Evolutionary conservation across 2,888 invertebrate genomes (phyloP), one percentile per base, ranked within the genome.

Genomic region (Ormyrus nitidulus): DNA sequence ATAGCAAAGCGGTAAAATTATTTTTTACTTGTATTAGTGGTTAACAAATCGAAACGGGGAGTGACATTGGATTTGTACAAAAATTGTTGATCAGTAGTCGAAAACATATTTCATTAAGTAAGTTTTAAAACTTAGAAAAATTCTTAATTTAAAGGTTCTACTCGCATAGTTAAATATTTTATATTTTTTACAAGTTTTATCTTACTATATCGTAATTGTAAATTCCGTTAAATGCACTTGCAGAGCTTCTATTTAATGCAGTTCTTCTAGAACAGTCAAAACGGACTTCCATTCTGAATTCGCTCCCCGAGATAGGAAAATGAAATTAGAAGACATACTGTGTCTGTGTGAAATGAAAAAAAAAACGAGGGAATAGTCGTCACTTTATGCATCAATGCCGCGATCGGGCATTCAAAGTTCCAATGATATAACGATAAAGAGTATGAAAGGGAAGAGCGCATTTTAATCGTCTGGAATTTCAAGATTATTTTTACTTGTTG

Each of bases 1-100:
- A 72, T 34, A 34, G 19, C 51, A 10, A 68, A 46, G 46, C 10
- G 58, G 71, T 71, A 75, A 75, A 76, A 61, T 75, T 76, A 81
- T 81, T 81, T 81, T 81, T 78, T 78, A 79, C 74, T 79, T 58
- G 19, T 58, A 70, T 75, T 79, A 71, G 19, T 19, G 11, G 68
- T 70, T 46, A 69, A 72, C 53, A 13, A 61, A 70, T 13, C 10
- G 53, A 56, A 11, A 54, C 46, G 54, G 66, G 76, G 76, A 76
- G 76, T 76, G 80, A 76, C 76, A 66, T 80, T 61, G 56, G 19
- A 76, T 44, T 62, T 76, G 79, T 75, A 76, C 44, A 61, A 65
- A 70, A 75, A 56, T 13, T 13, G 2, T 73, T 72, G 13, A 6
- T 64, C n/a, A 44, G 8, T 13, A 48, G 9, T n/a, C 19, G 34